Evolutionary conservation across 2,888 invertebrate genomes (phyloP), one percentile per base, ranked within the genome.

Genomic region (Hermaeophaga mercurialis): DNA sequence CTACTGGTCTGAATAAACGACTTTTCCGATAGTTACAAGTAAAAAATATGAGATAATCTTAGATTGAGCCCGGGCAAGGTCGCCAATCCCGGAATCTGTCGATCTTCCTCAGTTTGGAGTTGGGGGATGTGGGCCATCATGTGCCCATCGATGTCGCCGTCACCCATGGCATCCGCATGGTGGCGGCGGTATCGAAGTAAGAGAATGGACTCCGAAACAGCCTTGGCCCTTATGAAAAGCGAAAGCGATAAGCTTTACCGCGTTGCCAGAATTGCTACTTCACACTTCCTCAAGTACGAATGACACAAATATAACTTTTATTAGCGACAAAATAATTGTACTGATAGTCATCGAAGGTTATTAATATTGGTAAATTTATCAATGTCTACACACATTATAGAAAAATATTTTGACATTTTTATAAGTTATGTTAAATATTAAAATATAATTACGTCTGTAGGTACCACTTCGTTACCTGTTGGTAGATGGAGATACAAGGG

Each of bases 161-260:
- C 28, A 18, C 4, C 11, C 17, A 45, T 45, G 17, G 26, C 26
- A 38, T 38, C 36, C 6, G 15, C 38, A 33, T 19, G 11, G 11
- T 59, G 65, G 56, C 61, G 58, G 62, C 62, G 62, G 58, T 62
- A 63, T 39, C 63, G 65, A 67, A 59, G 3, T 5, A 11, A 12
- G 39, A 39, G 39, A 39, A 19, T 39, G 24, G 12, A 52, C 60
- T 55, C 59, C 61, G 53, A 54, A 62, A 66, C 68, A 69, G 68
- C 70, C 70, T 70, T 70, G 70, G 70, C 69, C 70, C 68, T 66
- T 66, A 63, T 38, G 12, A 41, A 52, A 52, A 52, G 43, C 15
- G 43, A 52, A 52, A 52, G 52, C 24, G 14, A 24, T 24, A 11
- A 43, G 26, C 24, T 26, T 26, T 14, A 26, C 43, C 14, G 12